phyloP scores from a whole-genome alignment of 2,113 vertebrate genomes.

The Tychaedon coryphoeus region DNA sequence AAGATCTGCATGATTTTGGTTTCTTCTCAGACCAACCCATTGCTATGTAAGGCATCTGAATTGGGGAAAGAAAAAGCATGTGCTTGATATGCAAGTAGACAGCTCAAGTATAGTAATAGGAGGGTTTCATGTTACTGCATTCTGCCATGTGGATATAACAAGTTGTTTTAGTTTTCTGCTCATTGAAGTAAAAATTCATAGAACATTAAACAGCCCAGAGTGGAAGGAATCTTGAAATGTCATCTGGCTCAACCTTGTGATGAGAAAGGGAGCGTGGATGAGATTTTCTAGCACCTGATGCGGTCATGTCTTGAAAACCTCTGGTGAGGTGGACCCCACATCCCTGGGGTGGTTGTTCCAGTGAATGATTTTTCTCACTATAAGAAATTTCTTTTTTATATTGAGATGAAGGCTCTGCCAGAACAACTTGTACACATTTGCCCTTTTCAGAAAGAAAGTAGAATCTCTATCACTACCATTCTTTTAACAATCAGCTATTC shows the following conservation, averaged over 20 bases:
- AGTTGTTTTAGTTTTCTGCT: not conserved
- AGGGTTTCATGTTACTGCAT: not conserved
- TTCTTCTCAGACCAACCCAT: not conserved
- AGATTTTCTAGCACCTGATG: not conserved
- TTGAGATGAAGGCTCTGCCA: not conserved
- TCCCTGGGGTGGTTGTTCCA: not conserved
- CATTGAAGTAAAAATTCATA: not conserved
- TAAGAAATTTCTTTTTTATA: not conserved
- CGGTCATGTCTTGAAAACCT: fast-evolving
- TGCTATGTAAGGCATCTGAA: not conserved
- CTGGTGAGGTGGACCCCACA: not conserved
- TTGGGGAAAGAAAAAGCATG: fast-evolving
- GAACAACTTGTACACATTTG: not conserved
- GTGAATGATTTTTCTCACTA: not conserved
- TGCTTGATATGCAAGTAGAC: not conserved
- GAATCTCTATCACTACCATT: not conserved
- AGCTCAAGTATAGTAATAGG: not conserved
- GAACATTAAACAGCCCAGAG: not conserved
- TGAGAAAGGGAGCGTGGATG: not conserved
- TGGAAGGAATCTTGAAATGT: not conserved
- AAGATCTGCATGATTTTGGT: not conserved
- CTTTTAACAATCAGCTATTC: not conserved
- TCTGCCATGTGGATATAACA: not conserved
- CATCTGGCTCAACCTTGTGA: not conserved
- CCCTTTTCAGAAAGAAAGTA: not conserved